Conservation (phyloP, 2,113 vertebrate genomes). For the Alexandromys fortis region DNA sequence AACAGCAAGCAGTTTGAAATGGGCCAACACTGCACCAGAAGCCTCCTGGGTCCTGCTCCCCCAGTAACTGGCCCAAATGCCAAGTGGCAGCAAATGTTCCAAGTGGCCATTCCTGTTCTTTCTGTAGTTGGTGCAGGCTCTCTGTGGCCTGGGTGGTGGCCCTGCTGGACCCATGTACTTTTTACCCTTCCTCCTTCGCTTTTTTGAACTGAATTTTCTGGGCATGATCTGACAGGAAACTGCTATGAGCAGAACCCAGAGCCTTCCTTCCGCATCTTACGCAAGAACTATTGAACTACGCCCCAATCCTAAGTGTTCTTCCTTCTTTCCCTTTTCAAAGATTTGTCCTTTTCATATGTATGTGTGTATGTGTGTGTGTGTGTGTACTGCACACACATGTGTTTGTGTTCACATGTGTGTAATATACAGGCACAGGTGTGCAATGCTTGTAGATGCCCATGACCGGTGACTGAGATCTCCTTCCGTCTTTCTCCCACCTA, state of each 20-base stretch:
- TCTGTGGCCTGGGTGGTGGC: background rate
- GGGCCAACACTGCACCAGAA: background rate
- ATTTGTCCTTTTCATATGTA: too few relatives aligned
- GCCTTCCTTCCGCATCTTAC: background rate
- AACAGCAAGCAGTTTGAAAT: background rate
- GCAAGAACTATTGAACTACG: background rate
- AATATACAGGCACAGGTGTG: background rate
- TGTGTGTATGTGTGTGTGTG: too few relatives aligned
- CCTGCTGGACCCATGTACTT: background rate
- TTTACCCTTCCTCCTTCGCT: background rate
- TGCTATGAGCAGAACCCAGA: background rate
- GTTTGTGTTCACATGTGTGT: background rate
- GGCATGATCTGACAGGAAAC: background rate
- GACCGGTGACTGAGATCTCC: too few relatives aligned
- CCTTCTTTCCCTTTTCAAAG: background rate
- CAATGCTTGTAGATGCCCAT: background rate
- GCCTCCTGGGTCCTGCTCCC: background rate
- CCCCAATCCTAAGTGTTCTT: background rate
- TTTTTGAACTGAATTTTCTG: constrained; percentile 30
- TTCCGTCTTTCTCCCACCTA: too few relatives aligned
- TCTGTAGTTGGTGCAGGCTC: background rate
- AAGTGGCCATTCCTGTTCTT: background rate
- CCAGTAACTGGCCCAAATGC: background rate
- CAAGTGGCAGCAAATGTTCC: background rate
- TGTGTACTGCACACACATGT: background rate